Evolutionary conservation across 1,140 invertebrate species (phyloP), one percentile per base, ranked within the genome.

Genomic region (Atopsyche davidsoni): DNA sequence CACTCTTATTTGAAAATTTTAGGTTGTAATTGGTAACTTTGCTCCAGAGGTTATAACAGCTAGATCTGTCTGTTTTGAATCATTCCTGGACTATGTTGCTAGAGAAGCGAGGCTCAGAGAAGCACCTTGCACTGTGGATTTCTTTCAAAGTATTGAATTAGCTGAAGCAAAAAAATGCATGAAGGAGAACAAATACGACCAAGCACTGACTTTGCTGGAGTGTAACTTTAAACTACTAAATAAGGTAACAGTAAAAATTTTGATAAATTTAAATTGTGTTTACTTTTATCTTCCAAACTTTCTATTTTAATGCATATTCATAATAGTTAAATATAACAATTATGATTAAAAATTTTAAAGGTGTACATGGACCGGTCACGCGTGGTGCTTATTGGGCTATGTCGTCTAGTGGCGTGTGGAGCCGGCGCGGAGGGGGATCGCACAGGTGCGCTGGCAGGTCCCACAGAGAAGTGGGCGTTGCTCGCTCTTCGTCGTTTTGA

Each of bases 1-100:
- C n/a, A n/a, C n/a, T n/a, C n/a, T n/a, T n/a, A n/a, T n/a, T n/a
- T n/a, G n/a, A n/a, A n/a, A n/a, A 59, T 66, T 60, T 55, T 62
- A 75, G 71, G 71, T 79, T 48, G 60, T 88, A 7, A 66, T 85
- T 38, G 86, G 86, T 1, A 90, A 90, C 65, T 90, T 89, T 64
- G 80, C 79, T 31, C 73, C 79, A 18, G 79, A 79, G 53, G 70
- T 87, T 23, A 88, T 90, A 57, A 77, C 79, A 6, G 70, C 72
- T 35, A 73, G 87, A 62, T 84, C 82, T 64, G 64, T 72, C 7
- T 79, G 78, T n/a, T 90, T 90, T 73, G 82, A 87, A 59, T 67
- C 69, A 49, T 73, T 87, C 22, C 63, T 89, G 16, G 72, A 76
- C 19, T 72, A 82, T 58, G 65, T 87, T 24, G 72, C 76, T 6